Evolutionary conservation across 2,113 vertebrate species (phyloP), one percentile per base, ranked within the genome.

Genomic region (Chlorodrepanis virens): DNA sequence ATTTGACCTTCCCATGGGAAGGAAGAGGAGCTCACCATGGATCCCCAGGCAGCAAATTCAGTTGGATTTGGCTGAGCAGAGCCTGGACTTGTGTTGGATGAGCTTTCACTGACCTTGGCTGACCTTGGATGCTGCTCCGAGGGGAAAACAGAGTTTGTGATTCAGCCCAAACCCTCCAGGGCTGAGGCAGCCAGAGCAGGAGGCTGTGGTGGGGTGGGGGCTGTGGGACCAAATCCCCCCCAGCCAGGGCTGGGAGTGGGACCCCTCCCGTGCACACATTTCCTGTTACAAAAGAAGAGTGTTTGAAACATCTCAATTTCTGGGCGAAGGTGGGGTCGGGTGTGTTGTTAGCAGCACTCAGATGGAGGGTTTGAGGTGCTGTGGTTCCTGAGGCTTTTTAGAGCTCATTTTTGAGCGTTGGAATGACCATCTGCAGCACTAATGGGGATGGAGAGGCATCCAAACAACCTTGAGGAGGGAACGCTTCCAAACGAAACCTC

Each of bases 211-310:
- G 63, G 75, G 74, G 16, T 33, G 39, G 61, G 40, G 22, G 19
- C 54, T n/a, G 2, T 21, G 76, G 52, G 63, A 25, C 23, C 29
- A 14, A 68, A 47, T 0, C 5, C 25, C 6, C 11, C 54, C 68
- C 2, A 2, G 5, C 0, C 6, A 52, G 75, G 60, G 8, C 49
- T 71, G 84, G 0, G 4, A 13, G 59, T 6, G 35, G 39, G 69
- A 50, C 17, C 39, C 27, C 6, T 74, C 39, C 60, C 25, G 0
- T 19, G 57, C 15, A 14, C 20, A 1, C 0, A 0, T 11, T 61
- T 47, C 72, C 25, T 25, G 0, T 12, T 11, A 10, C 17, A 63
- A 63, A 39, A 3, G 2, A 12, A 37, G 11, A 15, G 7, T 6
- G 9, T 69, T 84, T 5, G 22, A 28, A 63, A 44, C 31, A 33